Conservation (phyloP, 2,797 vertebrate genomes). For the Rhinatrema bivittatum region DNA sequence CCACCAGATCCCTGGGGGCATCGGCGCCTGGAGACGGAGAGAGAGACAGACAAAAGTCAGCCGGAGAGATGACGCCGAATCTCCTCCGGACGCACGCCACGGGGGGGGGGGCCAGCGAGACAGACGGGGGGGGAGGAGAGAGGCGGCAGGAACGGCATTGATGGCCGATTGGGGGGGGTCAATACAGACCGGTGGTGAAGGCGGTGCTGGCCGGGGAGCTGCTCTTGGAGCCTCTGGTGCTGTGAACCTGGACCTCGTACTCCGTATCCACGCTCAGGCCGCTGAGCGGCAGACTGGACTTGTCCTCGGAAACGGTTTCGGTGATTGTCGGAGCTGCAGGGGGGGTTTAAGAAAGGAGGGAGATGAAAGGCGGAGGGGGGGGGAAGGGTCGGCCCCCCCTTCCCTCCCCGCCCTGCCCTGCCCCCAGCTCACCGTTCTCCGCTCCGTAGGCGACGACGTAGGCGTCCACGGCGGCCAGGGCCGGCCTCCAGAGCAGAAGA, state of each 20-base stretch:
- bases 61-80: no score
- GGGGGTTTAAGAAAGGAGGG: background rate
- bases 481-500: conserved; percentile 69
- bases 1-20: conserved; percentile 46
- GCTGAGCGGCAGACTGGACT: conserved; percentile 55
- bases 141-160: background rate
- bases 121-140: background rate
- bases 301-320: conserved; percentile 57
- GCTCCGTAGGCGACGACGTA: conserved; percentile 65
- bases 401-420: background rate
- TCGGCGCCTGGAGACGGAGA: conserved; percentile 11
- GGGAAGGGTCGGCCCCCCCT: background rate
- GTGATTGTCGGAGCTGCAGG: conserved; percentile 27
- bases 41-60: background rate
- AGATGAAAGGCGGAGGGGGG: background rate
- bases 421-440: conserved; percentile 56
- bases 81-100: no score
- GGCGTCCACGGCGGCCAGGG: conserved; percentile 52
- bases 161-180: background rate
- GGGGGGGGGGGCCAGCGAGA: background rate
- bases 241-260: conserved; percentile 66
- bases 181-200: conserved; percentile 64
- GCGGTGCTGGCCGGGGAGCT: conserved; percentile 47
- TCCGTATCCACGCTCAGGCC: conserved; percentile 52
- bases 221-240: conserved; percentile 43